Percentiles rank a stretch among this genome's conserved stretches.
phyloP scores from a whole-genome alignment of 2,113 vertebrate species.

The Oncorhynchus mykiss region DNA sequence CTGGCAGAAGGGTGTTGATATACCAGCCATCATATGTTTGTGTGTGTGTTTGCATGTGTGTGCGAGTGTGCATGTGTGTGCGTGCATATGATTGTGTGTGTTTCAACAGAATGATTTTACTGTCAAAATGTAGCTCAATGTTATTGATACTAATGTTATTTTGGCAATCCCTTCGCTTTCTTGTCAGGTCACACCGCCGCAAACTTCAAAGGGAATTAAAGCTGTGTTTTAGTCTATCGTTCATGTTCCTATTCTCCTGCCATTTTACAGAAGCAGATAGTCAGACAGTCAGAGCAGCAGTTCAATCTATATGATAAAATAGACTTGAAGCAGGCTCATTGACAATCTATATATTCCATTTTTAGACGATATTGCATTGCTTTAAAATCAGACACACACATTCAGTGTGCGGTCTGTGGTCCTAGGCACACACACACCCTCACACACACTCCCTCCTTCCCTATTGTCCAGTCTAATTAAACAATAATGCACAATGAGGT shows the following conservation, averaged over 20 bases:
- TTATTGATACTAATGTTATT: constrained; percentile 6
- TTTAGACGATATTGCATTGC: constrained; percentile 14
- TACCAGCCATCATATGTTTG: not conserved
- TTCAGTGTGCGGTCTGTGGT: no score
- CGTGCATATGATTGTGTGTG: no score
- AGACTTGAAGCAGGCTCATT: not conserved
- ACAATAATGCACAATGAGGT: no score
- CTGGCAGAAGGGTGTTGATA: not conserved
- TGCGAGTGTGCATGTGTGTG: no score
- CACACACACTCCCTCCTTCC: not conserved
- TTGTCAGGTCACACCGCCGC: constrained; percentile 15
- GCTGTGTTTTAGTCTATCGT: constrained; percentile 10
- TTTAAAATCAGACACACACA: not conserved
- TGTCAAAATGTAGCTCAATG: not conserved
- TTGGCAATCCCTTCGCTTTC: constrained; percentile 20
- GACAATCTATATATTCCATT: constrained; percentile 3
- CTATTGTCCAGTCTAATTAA: constrained; percentile 8
- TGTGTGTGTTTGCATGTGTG: no score
- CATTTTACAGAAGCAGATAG: not conserved
- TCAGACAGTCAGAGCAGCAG: not conserved
- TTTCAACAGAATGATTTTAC: constrained; percentile 2
- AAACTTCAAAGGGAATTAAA: constrained; percentile 10
- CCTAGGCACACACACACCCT: not conserved
- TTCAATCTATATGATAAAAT: constrained; percentile 37
- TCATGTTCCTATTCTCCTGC: constrained; percentile 3